Percentiles rank a stretch among this genome's conserved stretches.
phyloP scores from a whole-genome alignment of 2,113 vertebrate species.

The Notiomystis cincta region DNA sequence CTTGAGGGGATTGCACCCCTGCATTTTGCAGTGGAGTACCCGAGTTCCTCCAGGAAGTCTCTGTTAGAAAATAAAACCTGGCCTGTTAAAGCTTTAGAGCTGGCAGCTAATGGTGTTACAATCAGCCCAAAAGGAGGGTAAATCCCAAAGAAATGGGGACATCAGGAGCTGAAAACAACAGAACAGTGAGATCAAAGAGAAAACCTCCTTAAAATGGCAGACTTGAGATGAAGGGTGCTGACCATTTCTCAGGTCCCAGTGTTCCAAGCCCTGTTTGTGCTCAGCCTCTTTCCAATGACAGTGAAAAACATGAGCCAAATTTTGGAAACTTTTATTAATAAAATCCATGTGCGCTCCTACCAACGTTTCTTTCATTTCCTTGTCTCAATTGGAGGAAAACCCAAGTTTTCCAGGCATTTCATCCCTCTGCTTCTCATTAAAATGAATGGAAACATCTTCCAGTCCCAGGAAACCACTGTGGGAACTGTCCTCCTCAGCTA shows the following conservation, averaged over 20 bases:
- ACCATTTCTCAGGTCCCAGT: background rate
- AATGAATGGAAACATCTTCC: background rate
- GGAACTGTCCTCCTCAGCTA: background rate
- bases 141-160: background rate
- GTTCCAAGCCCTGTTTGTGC: background rate
- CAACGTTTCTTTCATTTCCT: background rate
- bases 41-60: background rate
- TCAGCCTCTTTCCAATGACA: background rate
- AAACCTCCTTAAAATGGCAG: background rate
- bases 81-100: background rate
- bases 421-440: background rate
- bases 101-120: background rate
- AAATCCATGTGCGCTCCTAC: background rate
- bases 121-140: background rate
- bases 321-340: background rate
- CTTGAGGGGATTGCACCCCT: background rate
- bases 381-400: background rate
- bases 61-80: background rate
- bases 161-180: background rate
- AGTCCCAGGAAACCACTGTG: background rate
- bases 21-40: background rate
- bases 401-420: background rate
- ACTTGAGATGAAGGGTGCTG: background rate
- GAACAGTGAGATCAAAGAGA: background rate
- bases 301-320: background rate